Conservation (phyloP, 2,888 invertebrate genomes). For the Xestia c-nigrum region DNA sequence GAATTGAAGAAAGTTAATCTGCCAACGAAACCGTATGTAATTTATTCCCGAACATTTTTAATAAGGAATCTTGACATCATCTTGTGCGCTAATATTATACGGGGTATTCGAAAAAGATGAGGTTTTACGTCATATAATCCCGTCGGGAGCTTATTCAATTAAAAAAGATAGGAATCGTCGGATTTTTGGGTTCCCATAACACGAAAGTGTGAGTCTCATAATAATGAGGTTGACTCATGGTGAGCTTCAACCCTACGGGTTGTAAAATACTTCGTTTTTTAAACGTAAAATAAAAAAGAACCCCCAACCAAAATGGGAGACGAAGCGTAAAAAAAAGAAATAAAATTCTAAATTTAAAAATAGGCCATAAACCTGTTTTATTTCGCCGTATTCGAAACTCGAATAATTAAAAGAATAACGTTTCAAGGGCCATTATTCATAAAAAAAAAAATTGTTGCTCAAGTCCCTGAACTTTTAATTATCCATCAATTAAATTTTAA, state of each 20-base stretch:
- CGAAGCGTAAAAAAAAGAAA: slow-evolving; percentile 45
- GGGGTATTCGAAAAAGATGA: slow-evolving; percentile 46
- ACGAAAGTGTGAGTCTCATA: slow-evolving; percentile 51
- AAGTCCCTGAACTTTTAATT: slow-evolving; percentile 68
- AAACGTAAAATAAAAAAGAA: slow-evolving; percentile 28
- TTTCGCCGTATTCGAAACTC: slow-evolving; percentile 46
- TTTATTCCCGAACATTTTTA: slow-evolving; percentile 58
- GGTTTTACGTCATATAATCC: slow-evolving; percentile 48
- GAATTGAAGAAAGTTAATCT: slow-evolving; percentile 47
- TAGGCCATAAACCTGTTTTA: slow-evolving; percentile 42
- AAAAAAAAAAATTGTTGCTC: slow-evolving; percentile 54
- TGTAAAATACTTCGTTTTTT: slow-evolving; percentile 31
- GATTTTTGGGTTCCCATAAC: slow-evolving; percentile 49
- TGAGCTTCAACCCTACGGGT: slow-evolving; percentile 19
- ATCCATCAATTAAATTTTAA: slow-evolving; percentile 72
- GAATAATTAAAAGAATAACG: slow-evolving; percentile 55
- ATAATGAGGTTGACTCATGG: slow-evolving; percentile 49
- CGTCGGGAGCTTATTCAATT: slow-evolving; percentile 56
- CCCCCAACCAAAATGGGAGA: slow-evolving; percentile 5
- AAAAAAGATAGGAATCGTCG: slow-evolving; percentile 57
- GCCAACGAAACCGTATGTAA: slow-evolving; percentile 67
- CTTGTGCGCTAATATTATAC: slow-evolving; percentile 52
- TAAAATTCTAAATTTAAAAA: slow-evolving; percentile 45
- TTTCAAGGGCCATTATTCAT: slow-evolving; percentile 44
- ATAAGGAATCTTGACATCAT: slow-evolving; percentile 56